Base-by-base conservation (phyloP, 2,797 vertebrate species). In the Poeciliopsis presidionis region DNA sequence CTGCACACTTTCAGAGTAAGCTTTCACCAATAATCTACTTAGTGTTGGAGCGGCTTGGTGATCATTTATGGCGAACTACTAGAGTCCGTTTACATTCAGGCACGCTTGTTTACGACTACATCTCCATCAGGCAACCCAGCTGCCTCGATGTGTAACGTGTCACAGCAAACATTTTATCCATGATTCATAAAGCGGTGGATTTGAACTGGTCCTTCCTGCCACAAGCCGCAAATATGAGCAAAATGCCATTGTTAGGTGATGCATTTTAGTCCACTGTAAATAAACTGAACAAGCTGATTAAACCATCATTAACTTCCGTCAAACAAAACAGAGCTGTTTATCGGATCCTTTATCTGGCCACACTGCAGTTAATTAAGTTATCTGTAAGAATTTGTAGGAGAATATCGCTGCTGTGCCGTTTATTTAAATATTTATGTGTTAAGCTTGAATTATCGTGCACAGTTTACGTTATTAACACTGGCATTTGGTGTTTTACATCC, bases 241-340 rank as follows among this genome's bases (percentile, higher is more conserved):
- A 70, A 76, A 79, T 28, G 59, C 80, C 78, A 69, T 11, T 16
- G 25, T 78, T 75, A 76, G 63, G 73, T 73, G 81, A 83, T 46
- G 9, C 36, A 45, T 69, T 1, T 75, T 47, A 39, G 43, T 33
- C 22, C 33, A 11, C 46, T 70, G 43, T 65, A 70, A 76, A 84
- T 47, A 36, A 14, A 45, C 49, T 51, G 18, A 72, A 74, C 49
- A 30, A 25, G 76, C 63, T 78, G 80, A 77, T 81, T 74, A 65
- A 78, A 76, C 8, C 67, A 72, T 45, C 2, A 7, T 51, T 53
- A 61, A 53, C 70, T 41, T 57, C 30, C 74, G 43, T 49, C 3
- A 75, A 71, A 72, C 63, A 51, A 69, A 69, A 20, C n/a, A 76
- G 47, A 73, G 55, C 65, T 43, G 83, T 53, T 53, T 11, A 55